Evolutionary conservation across 2,113 vertebrate genomes (phyloP).

Genomic region (Lipophrys pholis): DNA sequence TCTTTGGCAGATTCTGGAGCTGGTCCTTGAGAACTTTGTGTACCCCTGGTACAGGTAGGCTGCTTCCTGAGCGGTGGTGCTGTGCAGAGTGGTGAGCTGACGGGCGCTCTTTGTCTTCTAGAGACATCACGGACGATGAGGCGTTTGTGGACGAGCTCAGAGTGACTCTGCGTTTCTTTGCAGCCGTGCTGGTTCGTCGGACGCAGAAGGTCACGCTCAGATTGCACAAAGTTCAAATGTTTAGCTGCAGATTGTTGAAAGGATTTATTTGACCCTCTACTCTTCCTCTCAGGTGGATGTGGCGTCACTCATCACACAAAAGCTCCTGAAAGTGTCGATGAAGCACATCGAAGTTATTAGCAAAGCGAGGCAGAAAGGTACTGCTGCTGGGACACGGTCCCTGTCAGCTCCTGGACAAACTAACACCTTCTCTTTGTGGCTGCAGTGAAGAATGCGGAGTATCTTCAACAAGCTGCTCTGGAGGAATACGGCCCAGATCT

Average conservation of each 20-base stretch:
- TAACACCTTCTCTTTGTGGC: too few relatives aligned
- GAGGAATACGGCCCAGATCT: slow-evolving; percentile 97
- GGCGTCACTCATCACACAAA: slow-evolving; percentile 91
- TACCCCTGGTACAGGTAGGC: slow-evolving; percentile 97
- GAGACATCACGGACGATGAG: slow-evolving; percentile 95
- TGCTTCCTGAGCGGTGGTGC: slow-evolving; percentile 25
- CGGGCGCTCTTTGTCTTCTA: slow-evolving; percentile 64
- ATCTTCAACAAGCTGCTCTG: slow-evolving; percentile 93
- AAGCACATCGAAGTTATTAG: slow-evolving; percentile 97
- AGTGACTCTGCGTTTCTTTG: slow-evolving; percentile 91
- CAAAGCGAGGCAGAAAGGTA: slow-evolving; percentile 96
- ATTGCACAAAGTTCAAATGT: neutral
- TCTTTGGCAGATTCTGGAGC: slow-evolving; percentile 89
- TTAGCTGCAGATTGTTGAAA: neutral
- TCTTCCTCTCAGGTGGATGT: slow-evolving; percentile 88
- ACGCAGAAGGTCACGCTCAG: slow-evolving; percentile 89
- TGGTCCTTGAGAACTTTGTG: slow-evolving; percentile 97
- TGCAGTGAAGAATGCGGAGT: slow-evolving; percentile 90
- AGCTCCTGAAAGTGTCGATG: slow-evolving; percentile 96
- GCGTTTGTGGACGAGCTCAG: slow-evolving; percentile 95
- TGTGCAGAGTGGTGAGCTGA: too few relatives aligned
- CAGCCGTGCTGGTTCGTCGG: slow-evolving; percentile 92
- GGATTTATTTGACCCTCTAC: neutral
- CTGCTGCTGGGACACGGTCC: neutral
- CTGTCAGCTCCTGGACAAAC: too few relatives aligned